These are phyloP conservation scores for Junonia oenone DNA, from an alignment of 2,888 invertebrate genomes.

Conservation along the genomic window DNA sequence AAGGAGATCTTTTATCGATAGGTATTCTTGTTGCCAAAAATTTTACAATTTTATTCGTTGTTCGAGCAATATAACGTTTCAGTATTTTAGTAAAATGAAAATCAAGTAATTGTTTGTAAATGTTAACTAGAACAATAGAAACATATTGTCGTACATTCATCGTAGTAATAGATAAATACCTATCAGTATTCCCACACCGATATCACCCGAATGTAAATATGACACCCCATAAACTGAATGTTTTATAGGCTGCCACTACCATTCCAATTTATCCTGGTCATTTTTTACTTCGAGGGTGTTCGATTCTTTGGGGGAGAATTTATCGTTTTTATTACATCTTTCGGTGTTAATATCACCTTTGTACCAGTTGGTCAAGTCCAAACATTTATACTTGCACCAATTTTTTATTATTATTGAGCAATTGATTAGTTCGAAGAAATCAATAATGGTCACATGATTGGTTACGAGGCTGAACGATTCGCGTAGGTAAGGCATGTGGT, in stretches of 20 bases:
- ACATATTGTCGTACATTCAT: conserved; percentile 27
- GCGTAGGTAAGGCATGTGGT: not conserved
- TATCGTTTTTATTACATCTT: conserved; percentile 53
- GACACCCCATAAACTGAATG: conserved; percentile 78
- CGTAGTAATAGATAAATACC: conserved; percentile 44
- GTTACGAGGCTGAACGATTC: not conserved
- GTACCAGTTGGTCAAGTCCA: conserved; percentile 39
- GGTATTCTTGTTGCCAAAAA: not conserved
- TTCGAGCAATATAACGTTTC: too few relatives aligned
- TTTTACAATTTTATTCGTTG: not conserved
- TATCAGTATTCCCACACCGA: conserved; percentile 64
- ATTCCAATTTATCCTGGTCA: conserved; percentile 79
- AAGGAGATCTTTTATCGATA: not conserved
- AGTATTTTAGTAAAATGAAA: not conserved
- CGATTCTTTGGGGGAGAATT: conserved; percentile 70
- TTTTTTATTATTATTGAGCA: not conserved
- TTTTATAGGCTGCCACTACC: conserved; percentile 75
- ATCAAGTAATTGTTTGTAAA: conserved; percentile 7
- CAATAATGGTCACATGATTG: not conserved
- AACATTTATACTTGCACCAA: conserved; percentile 22
- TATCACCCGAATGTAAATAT: conserved; percentile 75
- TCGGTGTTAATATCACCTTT: conserved; percentile 37
- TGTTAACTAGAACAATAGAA: conserved; percentile 17
- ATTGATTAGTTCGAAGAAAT: not conserved
- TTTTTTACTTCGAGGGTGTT: conserved; percentile 74